phyloP scores from a whole-genome alignment of 2,888 invertebrate genomes.

The Drosophila eohydei region DNA sequence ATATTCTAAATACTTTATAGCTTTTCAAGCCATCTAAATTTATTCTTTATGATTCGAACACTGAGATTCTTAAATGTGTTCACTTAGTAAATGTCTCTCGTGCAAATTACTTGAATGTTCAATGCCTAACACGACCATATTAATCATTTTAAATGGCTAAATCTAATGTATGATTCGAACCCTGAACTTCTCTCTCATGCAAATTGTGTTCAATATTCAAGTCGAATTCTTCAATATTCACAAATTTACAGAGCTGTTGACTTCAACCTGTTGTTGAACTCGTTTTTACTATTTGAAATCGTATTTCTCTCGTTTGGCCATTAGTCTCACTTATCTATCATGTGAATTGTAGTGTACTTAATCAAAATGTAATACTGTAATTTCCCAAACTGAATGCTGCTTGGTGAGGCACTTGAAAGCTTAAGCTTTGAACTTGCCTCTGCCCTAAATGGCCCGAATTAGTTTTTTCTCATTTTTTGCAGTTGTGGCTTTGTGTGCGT shows the following conservation, averaged over 20 bases:
- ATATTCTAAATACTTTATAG: too few relatives aligned
- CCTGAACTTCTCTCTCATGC: not conserved
- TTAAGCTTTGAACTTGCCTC: slow-evolving; percentile 59
- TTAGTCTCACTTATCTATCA: slow-evolving; percentile 34
- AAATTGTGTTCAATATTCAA: not conserved
- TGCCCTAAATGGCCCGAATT: slow-evolving; percentile 65
- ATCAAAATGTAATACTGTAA: slow-evolving; percentile 55
- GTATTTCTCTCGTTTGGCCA: slow-evolving; percentile 4
- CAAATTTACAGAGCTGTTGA: not conserved
- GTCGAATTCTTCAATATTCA: not conserved
- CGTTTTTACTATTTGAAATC: not conserved
- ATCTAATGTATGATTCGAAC: not conserved
- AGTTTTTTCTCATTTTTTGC: slow-evolving; percentile 35
- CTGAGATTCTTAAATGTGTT: too few relatives aligned
- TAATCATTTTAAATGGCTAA: too few relatives aligned
- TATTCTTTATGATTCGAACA: too few relatives aligned
- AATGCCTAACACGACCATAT: too few relatives aligned
- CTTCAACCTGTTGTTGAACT: slow-evolving; percentile 2
- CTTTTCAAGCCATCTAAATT: too few relatives aligned
- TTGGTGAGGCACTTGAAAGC: slow-evolving; percentile 25
- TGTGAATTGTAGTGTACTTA: slow-evolving; percentile 52
- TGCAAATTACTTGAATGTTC: too few relatives aligned
- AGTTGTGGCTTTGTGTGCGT: slow-evolving; percentile 33
- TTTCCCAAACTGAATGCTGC: slow-evolving; percentile 40
- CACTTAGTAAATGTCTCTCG: too few relatives aligned